phyloP scores from a whole-genome alignment of 37 sponge, comb jelly and placozoan genomes.

The Aplysina aerophoba region DNA sequence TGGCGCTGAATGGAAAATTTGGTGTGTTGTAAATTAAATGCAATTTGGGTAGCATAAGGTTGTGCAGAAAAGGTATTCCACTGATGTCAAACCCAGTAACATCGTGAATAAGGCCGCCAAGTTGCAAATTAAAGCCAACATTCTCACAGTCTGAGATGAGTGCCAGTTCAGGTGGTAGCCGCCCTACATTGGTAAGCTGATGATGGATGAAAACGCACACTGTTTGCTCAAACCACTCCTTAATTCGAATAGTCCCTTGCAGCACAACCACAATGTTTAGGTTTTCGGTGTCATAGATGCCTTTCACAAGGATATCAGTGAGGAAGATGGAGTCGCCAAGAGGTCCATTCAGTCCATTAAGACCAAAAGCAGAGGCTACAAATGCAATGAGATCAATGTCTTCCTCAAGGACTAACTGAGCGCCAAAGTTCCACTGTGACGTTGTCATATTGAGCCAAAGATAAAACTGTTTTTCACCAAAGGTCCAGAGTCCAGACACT shows the following conservation, averaged over 20 bases:
- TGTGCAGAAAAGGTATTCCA: background rate
- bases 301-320: background rate
- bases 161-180: background rate
- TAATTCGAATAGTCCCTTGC: background rate
- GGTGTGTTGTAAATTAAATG: background rate
- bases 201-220: constrained; percentile 13
- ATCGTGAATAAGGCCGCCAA: background rate
- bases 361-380: background rate
- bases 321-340: background rate
- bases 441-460: too few species aligned
- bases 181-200: background rate
- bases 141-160: constrained; percentile 2
- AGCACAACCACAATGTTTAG: background rate
- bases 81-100: constrained; percentile 14
- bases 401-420: background rate
- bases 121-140: background rate
- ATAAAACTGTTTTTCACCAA: background rate
- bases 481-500: background rate
- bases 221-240: background rate
- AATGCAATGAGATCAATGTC: background rate
- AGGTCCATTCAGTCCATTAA: background rate
- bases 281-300: background rate
- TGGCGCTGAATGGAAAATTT: too few species aligned
- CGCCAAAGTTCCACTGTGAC: constrained; percentile 6
- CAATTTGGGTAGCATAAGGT: background rate